A percentile compares a stretch with the other conserved stretches of the same genome.
Conservation (phyloP, 2,888 invertebrate genomes). For the Scaptomyza caliginosa region DNA sequence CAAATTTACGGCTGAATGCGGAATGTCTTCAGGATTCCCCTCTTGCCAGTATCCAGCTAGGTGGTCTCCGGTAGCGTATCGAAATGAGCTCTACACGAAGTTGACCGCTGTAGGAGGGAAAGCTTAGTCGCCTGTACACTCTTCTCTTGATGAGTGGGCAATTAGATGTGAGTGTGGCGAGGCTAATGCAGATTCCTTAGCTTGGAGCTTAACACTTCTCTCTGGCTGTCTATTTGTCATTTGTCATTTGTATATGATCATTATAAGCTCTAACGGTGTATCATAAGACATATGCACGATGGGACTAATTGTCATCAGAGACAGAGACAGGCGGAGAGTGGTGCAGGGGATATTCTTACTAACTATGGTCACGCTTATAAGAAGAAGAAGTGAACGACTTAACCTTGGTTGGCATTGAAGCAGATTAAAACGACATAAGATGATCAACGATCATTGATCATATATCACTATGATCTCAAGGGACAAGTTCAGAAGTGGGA, state of each 20-base stretch:
- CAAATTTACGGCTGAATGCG: constrained; percentile 62
- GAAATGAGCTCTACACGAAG: constrained; percentile 26
- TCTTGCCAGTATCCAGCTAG: constrained; percentile 28
- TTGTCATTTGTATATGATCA: constrained; percentile 51
- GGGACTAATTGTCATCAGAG: constrained; percentile 67
- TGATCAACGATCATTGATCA: constrained; percentile 40
- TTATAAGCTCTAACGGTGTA: constrained; percentile 44
- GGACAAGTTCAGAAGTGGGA: constrained; percentile 27
- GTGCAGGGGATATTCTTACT: constrained; percentile 13
- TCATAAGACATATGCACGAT: constrained; percentile 42
- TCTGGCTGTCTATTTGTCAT: constrained; percentile 54
- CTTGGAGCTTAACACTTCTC: constrained; percentile 2
- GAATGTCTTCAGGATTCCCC: constrained; percentile 34
- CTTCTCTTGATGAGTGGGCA: constrained; percentile 34
- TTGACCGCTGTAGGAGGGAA: constrained; percentile 1
- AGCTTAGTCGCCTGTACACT: constrained; percentile 4
- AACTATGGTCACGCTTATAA: constrained; percentile 43
- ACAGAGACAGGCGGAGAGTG: constrained; percentile 40
- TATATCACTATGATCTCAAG: constrained; percentile 36
- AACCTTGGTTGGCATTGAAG: constrained; percentile 59
- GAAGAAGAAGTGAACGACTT: constrained; percentile 47
- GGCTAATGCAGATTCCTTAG: constrained; percentile 29
- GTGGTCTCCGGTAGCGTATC: constrained; percentile 49
- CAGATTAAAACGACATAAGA: constrained; percentile 37
- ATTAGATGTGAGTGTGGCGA: constrained; percentile 36